Evolutionary conservation across 1,140 invertebrate species (phyloP), one percentile per base, ranked within the genome.

Genomic region (Trichogramma pretiosum): DNA sequence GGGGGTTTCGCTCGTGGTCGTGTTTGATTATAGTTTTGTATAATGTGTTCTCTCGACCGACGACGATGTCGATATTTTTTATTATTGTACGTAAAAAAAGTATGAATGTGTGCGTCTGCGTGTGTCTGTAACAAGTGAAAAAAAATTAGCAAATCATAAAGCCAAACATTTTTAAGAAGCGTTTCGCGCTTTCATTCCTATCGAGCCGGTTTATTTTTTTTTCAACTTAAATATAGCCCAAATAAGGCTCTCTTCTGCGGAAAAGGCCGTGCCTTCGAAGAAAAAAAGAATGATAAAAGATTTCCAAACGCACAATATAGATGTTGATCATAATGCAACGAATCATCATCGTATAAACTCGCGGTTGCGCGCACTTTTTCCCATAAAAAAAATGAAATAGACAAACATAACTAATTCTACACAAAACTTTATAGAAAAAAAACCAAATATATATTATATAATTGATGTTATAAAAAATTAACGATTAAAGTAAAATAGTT

Each of bases 161-260:
- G n/a, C n/a, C n/a, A n/a, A n/a, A n/a, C n/a, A n/a, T n/a, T n/a
- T n/a, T n/a, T n/a, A n/a, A 33, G 28, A 37, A 36, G 32, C 22
- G 45, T 52, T 50, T 45, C 40, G 51, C 41, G 46, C 46, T 48
- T 43, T 44, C 28, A 34, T 50, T n/a, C 41, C 48, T 45, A 50
- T 34, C 21, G 48, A 50, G 42, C 42, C 30, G 35, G 34, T 50
- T 52, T 52, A 44, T 35, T 53, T 43, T 43, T 52, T 52, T 28
- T 41, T 33, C n/a, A 37, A n/a, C n/a, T n/a, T n/a, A n/a, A n/a
- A n/a, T 7, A 40, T 48, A 46, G 35, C 18, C 30, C 23, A 46
- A 22, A 53, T n/a, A n/a, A n/a, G 46, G 50, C 38, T 46, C 39
- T 50, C 49, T 44, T 36, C 40, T 41, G 36, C 35, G 40, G 23